Evolutionary conservation across 2,797 vertebrate species (phyloP), one percentile per base, ranked within the genome.

Genomic region (Sarcoramphus papa): DNA sequence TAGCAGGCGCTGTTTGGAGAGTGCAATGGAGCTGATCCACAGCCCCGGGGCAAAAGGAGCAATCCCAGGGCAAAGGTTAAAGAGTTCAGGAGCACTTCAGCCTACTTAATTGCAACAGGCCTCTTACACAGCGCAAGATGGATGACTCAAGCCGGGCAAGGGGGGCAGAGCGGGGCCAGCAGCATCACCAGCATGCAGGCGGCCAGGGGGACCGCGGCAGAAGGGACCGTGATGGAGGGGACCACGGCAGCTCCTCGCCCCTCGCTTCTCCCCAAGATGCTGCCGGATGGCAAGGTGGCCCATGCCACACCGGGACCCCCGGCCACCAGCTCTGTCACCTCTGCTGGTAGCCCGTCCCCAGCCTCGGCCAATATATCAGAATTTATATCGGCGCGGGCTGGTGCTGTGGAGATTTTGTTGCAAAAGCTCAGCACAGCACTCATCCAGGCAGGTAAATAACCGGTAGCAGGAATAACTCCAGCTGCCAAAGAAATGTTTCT

Each of bases 71-170:
- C 97, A 98, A 95, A 97, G 97, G 97, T 97, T 97, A 97, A 94
- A 97, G 97, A 97, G 97, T 97, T 97, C 97, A 97, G 96, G 94
- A 97, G 94, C 97, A 97, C 96, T 95, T 90, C 95, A 96, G 88
- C 95, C 96, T 64, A 73, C 87, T 97, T 95, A 95, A 94, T 96
- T 95, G 89, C 91, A 96, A 91, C 93, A 95, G 96, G 97, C 87
- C 97, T 95, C 96, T 95, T 93, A 93, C 93, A 77, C 67, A 27
- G 85, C 4, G 27, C 59, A 92, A 97, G 97, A 97, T 94, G 96
- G 97, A 97, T 96, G 95, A 24, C 40, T 84, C 18, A 11, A 37
- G 68, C 24, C 10, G 51, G 69, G 60, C 80, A 56, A 75, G 90
- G 83, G 68, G 87, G 57, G 74, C 79, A 90, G 75, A 82, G 76